Conservation (phyloP, 2,888 invertebrate species). For the Mantis religiosa region DNA sequence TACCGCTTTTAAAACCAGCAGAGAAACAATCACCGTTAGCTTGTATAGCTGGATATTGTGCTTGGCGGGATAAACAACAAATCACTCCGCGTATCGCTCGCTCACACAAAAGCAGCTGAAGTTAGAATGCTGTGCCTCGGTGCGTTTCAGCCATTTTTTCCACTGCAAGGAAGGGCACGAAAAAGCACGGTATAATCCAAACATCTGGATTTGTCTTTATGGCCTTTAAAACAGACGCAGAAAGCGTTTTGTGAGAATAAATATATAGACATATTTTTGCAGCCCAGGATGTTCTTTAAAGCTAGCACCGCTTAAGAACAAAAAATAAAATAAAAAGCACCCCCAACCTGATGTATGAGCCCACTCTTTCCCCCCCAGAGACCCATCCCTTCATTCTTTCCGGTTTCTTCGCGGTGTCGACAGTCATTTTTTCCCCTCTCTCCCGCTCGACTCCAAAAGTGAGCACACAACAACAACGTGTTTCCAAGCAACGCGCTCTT, state of each 20-base stretch:
- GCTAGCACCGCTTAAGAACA: not conserved
- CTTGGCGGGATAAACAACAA: not conserved
- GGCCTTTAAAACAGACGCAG: not conserved
- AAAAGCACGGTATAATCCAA: not conserved
- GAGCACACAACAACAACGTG: not conserved
- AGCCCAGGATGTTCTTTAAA: not conserved
- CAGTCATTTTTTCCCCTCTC: not conserved
- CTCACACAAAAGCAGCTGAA: not conserved
- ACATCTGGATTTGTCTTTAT: not conserved
- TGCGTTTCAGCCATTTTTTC: not conserved
- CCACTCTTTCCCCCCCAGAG: not conserved
- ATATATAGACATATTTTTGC: not conserved
- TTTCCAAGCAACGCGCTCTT: not conserved
- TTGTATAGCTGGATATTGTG: not conserved
- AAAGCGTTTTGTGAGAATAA: not conserved
- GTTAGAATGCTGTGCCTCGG: not conserved
- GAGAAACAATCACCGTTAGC: not conserved
- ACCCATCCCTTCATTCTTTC: not conserved
- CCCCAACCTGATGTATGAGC: not conserved
- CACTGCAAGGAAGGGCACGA: not conserved
- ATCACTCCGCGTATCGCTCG: not conserved
- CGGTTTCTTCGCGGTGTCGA: conserved; percentile 4
- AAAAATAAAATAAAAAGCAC: not conserved
- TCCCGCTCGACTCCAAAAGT: not conserved
- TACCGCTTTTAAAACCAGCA: no score